Evolutionary conservation across 2,888 invertebrate species (phyloP), one percentile per base, ranked within the genome.

Genomic region (Catotricha subobsoleta): DNA sequence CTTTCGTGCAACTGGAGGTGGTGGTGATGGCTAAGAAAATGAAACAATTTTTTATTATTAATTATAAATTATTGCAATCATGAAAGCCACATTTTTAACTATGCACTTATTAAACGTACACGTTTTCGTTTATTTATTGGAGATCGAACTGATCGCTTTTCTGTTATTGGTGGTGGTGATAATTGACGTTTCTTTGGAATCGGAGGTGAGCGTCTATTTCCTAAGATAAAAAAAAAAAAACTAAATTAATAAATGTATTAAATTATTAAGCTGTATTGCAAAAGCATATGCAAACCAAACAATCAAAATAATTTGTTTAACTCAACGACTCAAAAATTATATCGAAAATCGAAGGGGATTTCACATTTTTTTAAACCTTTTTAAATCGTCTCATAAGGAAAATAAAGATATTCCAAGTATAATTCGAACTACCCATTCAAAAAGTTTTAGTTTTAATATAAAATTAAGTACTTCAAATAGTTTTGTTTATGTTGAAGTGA

Each of bases 141-240:
- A 7, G 33, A 30, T 12, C 27, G 31, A 15, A 30, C 23, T 10
- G 45, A 42, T 15, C 56, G 51, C 46, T 60, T 60, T 2, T 59
- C 59, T 36, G 51, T 27, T 19, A 51, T 48, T 3, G 58, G 51
- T 23, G 61, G 52, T 4, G 54, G 50, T 44, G 60, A 54, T 5
- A 48, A 43, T 42, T 55, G 53, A 44, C 49, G 36, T 42, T 38
- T 42, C 13, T 36, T 28, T 7, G 27, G 18, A 28, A 12, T 13
- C 19, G 41, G 38, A 8, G 44, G 39, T 30, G 43, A 44, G 12
- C 44, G 39, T 21, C 41, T 28, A 1, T 15, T 21, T 12, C 15
- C 40, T 31, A 21, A n/a, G 15, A 23, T 15, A 13, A 25, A 3
- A 23, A 37, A 20, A 12, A n/a, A n/a, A n/a, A 12, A 37, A 7